A percentile compares a stretch with the other conserved stretches of the same genome.
Conservation (phyloP, 1,140 invertebrate genomes). For the Caenorhabditis latens region DNA sequence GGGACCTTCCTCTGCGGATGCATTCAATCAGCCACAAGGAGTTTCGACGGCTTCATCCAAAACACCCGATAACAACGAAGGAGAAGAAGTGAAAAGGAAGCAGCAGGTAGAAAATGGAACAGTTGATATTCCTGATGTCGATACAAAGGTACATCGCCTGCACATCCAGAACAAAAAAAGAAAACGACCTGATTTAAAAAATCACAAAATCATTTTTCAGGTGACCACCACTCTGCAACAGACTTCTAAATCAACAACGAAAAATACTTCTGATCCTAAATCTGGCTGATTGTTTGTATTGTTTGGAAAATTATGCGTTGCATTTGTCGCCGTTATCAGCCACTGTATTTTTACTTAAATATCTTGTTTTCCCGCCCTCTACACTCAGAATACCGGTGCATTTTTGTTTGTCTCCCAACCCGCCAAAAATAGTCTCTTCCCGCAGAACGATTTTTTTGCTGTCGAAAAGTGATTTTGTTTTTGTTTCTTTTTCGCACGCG, state of each 20-base stretch:
- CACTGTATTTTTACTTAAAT: neutral
- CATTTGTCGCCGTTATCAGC: neutral
- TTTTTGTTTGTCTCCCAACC: neutral
- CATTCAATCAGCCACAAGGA: too few relatives aligned
- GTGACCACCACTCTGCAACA: slow-evolving; percentile 14
- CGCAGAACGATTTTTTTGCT: neutral
- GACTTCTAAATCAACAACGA: slow-evolving; percentile 15
- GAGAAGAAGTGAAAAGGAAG: slow-evolving; percentile 2
- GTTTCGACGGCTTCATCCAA: slow-evolving; percentile 12
- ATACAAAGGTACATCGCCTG: slow-evolving; percentile 10
- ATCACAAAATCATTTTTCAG: neutral
- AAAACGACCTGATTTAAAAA: neutral
- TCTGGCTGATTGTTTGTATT: neutral
- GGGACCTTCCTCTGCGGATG: slow-evolving; percentile 21
- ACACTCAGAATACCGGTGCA: slow-evolving; percentile 49
- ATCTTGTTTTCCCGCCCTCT: neutral
- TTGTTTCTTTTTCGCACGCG: neutral
- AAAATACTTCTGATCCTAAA: slow-evolving; percentile 9
- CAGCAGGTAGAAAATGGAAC: slow-evolving; percentile 47
- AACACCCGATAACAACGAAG: neutral
- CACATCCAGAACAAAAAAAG: neutral
- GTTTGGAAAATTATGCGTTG: neutral
- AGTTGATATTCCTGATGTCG: slow-evolving; percentile 38
- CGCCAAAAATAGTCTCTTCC: slow-evolving; percentile 26
- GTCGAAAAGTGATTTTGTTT: slow-evolving; percentile 23